A percentile compares a stretch with the other conserved stretches of the same genome.
phyloP scores from a whole-genome alignment of 2,113 vertebrate species.

The Macrotis lagotis region DNA sequence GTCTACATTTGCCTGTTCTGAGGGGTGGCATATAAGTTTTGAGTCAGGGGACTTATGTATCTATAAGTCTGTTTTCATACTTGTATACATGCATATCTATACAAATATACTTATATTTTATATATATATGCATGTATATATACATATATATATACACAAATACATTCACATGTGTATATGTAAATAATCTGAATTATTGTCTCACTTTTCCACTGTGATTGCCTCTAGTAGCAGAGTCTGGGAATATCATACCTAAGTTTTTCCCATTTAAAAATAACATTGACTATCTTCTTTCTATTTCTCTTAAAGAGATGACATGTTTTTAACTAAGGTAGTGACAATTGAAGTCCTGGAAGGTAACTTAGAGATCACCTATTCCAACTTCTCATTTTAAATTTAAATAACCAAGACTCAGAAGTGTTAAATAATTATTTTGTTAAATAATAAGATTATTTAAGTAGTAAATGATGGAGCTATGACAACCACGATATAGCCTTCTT shows the following conservation, averaged over 20 bases:
- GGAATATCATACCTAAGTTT: background rate
- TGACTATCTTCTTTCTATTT: background rate
- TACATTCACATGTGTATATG: too few species aligned
- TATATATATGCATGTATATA: background rate
- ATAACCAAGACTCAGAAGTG: background rate
- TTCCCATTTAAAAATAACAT: background rate
- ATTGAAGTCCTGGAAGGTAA: too few species aligned
- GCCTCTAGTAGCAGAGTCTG: background rate
- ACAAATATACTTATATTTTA: too few species aligned
- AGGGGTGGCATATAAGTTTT: background rate
- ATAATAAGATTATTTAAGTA: background rate
- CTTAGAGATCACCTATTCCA: too few species aligned
- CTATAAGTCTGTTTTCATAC: too few species aligned
- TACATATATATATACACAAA: background rate
- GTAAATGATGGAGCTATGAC: background rate
- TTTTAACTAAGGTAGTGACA: background rate
- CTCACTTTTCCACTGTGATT: background rate
- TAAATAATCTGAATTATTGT: background rate
- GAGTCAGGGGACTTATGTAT: background rate
- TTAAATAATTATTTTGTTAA: background rate
- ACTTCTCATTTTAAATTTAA: too few species aligned
- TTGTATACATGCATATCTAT: background rate
- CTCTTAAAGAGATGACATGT: background rate
- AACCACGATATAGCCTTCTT: background rate
- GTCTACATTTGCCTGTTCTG: background rate